Evolutionary conservation across 2,113 vertebrate species (phyloP), one percentile per base, ranked within the genome.

Genomic region (Rissa tridactyla): DNA sequence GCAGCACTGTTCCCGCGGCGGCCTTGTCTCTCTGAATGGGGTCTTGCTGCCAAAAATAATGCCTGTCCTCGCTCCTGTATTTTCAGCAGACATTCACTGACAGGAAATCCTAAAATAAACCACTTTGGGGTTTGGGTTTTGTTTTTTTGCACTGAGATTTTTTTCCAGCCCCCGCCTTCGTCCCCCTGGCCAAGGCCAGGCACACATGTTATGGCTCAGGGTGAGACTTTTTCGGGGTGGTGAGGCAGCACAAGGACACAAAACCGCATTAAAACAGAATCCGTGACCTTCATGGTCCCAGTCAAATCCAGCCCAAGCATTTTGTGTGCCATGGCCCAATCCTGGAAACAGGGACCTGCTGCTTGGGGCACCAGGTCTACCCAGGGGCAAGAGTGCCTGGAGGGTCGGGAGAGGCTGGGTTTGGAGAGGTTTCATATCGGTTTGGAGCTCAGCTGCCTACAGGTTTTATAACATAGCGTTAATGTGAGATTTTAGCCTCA

Each of bases 21-120:
- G 88, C 75, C 90, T 82, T 94, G 83, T 94, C 57, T 92, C 79
- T 76, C 60, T 90, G 89, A 95, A 95, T 27, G 29, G 92, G 71
- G 91, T 91, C 82, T 85, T 12, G 12, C 58, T 94, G 94, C 93
- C 94, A 94, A 96, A 97, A 95, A 96, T 91, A 94, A 90, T 94
- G 90, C 69, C 92, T 96, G 92, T 86, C 92, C 94, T 94, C 3
- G 3, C 85, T 96, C 91, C 76, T 71, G 75, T 89, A 81, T 90
- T 95, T 96, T 93, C 82, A 94, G 89, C 71, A 94, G 95, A 94
- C 86, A 68, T 92, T 60, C 71, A 85, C 85, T 92, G 91, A 95
- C 96, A 96, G 95, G 92, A 97, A 96, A 88, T 91, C 92, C 96
- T 96, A 97, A 97, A 97, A 97, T 96, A 95, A 92, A 97, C 82